Conservation (phyloP, 1,140 invertebrate genomes). For the Papilio aristodemus region DNA sequence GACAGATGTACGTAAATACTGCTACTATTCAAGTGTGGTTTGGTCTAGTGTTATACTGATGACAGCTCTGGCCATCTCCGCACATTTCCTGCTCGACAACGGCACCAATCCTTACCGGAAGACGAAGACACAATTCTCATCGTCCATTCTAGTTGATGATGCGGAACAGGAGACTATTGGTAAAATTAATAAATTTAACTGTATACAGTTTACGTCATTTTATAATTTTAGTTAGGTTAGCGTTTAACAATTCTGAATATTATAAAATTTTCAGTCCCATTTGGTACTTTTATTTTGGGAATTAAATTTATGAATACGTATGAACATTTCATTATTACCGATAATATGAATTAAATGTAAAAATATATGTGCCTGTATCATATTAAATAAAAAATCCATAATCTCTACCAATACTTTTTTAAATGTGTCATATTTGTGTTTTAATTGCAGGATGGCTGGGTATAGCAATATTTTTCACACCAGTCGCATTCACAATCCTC, state of each 20-base stretch:
- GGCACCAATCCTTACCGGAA: constrained; percentile 78
- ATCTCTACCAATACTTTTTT: no score
- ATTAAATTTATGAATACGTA: no score
- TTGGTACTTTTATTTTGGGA: no score
- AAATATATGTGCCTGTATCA: no score
- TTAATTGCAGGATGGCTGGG: constrained; percentile 86
- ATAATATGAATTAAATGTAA: no score
- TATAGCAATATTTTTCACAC: constrained; percentile 89
- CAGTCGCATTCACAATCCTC: constrained; percentile 88
- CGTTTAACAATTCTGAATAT: no score
- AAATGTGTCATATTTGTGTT: background rate
- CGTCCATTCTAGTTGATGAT: constrained; percentile 70
- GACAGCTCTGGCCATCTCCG: constrained; percentile 87
- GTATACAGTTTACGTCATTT: no score
- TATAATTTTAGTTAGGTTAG: no score
- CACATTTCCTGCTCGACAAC: constrained; percentile 89
- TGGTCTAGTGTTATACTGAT: constrained; percentile 87
- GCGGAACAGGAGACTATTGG: constrained; percentile 85
- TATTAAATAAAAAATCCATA: no score
- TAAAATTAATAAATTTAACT: constrained; percentile 46
- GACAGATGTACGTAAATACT: constrained; percentile 91
- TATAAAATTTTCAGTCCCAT: no score
- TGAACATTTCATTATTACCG: no score
- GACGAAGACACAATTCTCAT: constrained; percentile 67
- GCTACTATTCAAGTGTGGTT: constrained; percentile 90